Conservation (phyloP, 2,797 vertebrate genomes). For the Spondyliosoma cantharus region DNA sequence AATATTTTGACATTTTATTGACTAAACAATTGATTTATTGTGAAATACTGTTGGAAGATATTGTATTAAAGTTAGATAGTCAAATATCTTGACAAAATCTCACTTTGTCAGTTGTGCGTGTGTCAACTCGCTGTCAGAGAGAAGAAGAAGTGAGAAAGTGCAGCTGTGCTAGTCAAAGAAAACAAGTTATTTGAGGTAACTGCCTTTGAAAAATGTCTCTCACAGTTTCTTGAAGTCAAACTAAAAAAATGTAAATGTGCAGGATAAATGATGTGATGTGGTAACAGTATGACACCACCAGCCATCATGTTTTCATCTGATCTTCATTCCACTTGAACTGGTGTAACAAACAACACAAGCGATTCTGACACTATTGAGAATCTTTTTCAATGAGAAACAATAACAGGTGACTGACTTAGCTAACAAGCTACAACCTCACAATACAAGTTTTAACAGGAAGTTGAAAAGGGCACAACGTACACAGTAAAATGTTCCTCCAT, state of each 20-base stretch:
- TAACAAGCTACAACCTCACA: not conserved
- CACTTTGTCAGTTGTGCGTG: too few species aligned
- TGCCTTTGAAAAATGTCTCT: too few species aligned
- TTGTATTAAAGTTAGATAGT: too few species aligned
- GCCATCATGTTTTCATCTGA: not conserved
- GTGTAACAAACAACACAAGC: not conserved
- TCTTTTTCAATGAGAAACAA: not conserved
- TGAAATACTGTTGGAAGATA: too few species aligned
- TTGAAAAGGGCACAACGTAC: not conserved
- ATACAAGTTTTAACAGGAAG: not conserved
- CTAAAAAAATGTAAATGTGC: too few species aligned
- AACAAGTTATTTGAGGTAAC: not conserved
- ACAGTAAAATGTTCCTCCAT: conserved; percentile 14
- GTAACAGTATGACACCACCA: not conserved
- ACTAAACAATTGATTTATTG: too few species aligned
- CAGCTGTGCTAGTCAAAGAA: not conserved
- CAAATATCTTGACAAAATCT: too few species aligned
- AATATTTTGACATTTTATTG: too few species aligned
- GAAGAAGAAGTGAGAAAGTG: too few species aligned
- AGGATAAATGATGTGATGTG: not conserved
- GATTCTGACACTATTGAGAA: not conserved
- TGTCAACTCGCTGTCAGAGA: too few species aligned
- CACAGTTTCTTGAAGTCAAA: too few species aligned
- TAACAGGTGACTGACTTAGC: not conserved
- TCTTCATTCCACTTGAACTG: conserved; percentile 3